Evolutionary conservation across 1,140 invertebrate genomes (phyloP).

Genomic region (Tenebrio molitor): DNA sequence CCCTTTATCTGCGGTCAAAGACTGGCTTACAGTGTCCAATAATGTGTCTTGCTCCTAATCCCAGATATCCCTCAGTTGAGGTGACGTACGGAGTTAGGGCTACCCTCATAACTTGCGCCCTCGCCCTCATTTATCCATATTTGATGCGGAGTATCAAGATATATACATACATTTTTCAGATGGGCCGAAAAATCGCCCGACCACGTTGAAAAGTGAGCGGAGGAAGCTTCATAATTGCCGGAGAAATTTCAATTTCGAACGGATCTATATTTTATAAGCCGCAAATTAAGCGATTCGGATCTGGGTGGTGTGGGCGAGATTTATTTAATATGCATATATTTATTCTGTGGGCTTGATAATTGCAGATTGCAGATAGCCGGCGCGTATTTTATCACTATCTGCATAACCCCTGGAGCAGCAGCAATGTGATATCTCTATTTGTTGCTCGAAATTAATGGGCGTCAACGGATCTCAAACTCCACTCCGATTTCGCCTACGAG

Average conservation of each 20-base stretch:
- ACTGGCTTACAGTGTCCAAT: conserved; percentile 62
- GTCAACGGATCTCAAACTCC: conserved; percentile 31
- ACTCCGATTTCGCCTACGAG: conserved; percentile 29
- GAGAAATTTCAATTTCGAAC: conserved; percentile 1
- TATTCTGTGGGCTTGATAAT: conserved; percentile 43
- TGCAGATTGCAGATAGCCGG: conserved; percentile 37
- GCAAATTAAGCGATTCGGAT: not conserved
- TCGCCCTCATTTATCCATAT: conserved; percentile 57
- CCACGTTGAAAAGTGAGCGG: conserved; percentile 6
- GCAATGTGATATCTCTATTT: conserved; percentile 47
- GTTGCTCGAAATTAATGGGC: conserved; percentile 47
- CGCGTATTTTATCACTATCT: conserved; percentile 44
- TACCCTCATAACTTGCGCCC: conserved; percentile 57
- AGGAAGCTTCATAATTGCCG: not conserved
- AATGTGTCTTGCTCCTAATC: conserved; percentile 60
- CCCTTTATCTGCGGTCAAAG: conserved; percentile 58
- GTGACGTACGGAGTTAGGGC: conserved; percentile 53
- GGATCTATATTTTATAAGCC: conserved; percentile 9
- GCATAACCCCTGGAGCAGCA: conserved; percentile 33
- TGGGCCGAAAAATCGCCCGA: conserved; percentile 11
- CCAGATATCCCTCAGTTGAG: conserved; percentile 54
- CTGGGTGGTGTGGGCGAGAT: not conserved
- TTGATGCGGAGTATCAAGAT: conserved; percentile 51
- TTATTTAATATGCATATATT: conserved; percentile 42
- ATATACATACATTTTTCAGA: conserved; percentile 41